Evolutionary conservation across 2,888 invertebrate genomes (phyloP).

Genomic region (Dynastes maya): DNA sequence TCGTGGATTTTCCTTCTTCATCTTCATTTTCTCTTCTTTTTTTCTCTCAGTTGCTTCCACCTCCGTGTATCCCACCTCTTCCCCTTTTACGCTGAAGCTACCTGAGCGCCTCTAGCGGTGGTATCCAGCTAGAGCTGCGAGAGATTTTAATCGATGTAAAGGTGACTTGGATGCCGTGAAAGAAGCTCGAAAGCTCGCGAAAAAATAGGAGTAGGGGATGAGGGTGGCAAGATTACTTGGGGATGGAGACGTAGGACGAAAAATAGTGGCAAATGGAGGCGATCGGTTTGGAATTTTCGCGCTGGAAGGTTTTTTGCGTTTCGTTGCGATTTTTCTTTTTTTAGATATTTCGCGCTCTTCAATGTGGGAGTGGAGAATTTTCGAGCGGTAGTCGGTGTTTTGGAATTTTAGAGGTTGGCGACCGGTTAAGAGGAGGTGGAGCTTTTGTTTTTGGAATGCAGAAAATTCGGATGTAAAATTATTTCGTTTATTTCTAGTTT

Average conservation of each 20-base stretch:
- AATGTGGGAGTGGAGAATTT: no score
- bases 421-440: no score
- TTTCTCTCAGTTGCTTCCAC: not conserved
- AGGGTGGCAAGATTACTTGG: not conserved
- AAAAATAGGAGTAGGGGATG: not conserved
- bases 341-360: not conserved
- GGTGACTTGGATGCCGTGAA: constrained; percentile 1
- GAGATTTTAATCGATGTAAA: constrained; percentile 17
- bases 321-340: not conserved
- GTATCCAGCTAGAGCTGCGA: not conserved
- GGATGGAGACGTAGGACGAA: not conserved
- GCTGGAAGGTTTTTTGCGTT: not conserved
- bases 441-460: no score
- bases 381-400: no score
- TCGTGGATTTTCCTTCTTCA: not conserved
- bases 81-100: not conserved
- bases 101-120: not conserved
- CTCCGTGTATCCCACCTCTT: no score
- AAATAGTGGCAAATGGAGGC: not conserved
- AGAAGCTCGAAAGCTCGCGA: not conserved
- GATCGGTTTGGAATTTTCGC: not conserved
- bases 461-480: no score
- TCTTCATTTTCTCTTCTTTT: not conserved
- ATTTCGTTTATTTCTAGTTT: no score
- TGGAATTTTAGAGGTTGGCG: no score